Percentiles rank a stretch among this genome's conserved stretches.
Conservation (phyloP, 2,888 invertebrate species). For the Spodoptera littoralis region DNA sequence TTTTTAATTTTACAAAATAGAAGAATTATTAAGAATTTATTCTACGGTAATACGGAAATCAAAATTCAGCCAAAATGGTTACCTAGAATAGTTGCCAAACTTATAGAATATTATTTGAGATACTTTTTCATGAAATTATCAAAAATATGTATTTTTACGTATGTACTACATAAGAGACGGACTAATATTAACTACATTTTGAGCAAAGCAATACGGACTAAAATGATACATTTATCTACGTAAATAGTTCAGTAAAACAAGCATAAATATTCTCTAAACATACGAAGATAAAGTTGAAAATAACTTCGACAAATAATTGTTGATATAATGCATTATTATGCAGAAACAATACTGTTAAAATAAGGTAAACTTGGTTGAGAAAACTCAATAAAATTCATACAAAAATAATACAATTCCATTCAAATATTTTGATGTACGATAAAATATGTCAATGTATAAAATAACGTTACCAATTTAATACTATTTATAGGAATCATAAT, state of each 20-base stretch:
- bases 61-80: too few species aligned
- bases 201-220: slow-evolving; percentile 51
- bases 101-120: too few species aligned
- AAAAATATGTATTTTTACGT: too few species aligned
- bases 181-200: slow-evolving; percentile 43
- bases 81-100: too few species aligned
- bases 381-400: slow-evolving; percentile 25
- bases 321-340: slow-evolving; percentile 41
- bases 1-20: neutral
- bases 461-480: slow-evolving; percentile 51
- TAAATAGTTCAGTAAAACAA: slow-evolving; percentile 4
- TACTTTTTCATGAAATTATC: too few species aligned
- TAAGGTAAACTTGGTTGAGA: slow-evolving; percentile 10
- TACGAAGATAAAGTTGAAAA: slow-evolving; percentile 16
- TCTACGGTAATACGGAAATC: too few species aligned
- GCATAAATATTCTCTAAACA: slow-evolving; percentile 9
- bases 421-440: slow-evolving; percentile 25
- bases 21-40: too few species aligned
- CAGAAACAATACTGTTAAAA: slow-evolving; percentile 53
- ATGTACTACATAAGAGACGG: slow-evolving; percentile 12
- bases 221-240: slow-evolving; percentile 17
- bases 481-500: slow-evolving; percentile 58
- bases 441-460: slow-evolving; percentile 23
- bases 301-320: slow-evolving; percentile 24
- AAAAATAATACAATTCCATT: slow-evolving; percentile 41